These are phyloP conservation scores for Synanthedon myopaeformis DNA, from an alignment of 2,888 invertebrate species.

Conservation along the genomic window DNA sequence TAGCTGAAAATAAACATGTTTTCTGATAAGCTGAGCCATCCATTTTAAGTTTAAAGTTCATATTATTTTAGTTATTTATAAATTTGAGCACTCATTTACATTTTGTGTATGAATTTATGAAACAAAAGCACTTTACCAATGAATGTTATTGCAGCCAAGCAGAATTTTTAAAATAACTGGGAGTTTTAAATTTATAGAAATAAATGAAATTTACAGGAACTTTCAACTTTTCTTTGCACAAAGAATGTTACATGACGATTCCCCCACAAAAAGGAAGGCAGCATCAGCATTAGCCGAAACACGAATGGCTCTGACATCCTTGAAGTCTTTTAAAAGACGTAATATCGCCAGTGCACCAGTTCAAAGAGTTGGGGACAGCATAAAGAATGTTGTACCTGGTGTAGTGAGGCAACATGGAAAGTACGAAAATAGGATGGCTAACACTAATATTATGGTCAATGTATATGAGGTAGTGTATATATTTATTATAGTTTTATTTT, in stretches of 20 bases:
- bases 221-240: constrained; percentile 79
- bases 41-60: too few species aligned
- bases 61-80: too few species aligned
- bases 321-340: constrained; percentile 75
- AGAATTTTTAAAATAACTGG: not conserved
- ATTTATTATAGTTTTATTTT: not conserved
- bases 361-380: constrained; percentile 66
- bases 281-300: constrained; percentile 76
- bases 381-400: constrained; percentile 65
- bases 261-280: constrained; percentile 67
- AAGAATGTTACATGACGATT: constrained; percentile 75
- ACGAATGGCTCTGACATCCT: constrained; percentile 80
- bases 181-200: not conserved
- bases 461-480: constrained; percentile 63
- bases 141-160: too few species aligned
- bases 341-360: constrained; percentile 60
- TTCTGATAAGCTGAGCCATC: too few species aligned
- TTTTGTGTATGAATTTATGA: too few species aligned
- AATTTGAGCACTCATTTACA: too few species aligned
- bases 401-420: constrained; percentile 55
- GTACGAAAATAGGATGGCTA: constrained; percentile 41
- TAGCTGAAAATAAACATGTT: too few species aligned
- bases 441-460: constrained; percentile 65
- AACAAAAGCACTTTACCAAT: too few species aligned
- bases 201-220: constrained; percentile 60